Base-by-base conservation (phyloP, 2,888 invertebrate genomes). In the Entomobrya proxima region DNA sequence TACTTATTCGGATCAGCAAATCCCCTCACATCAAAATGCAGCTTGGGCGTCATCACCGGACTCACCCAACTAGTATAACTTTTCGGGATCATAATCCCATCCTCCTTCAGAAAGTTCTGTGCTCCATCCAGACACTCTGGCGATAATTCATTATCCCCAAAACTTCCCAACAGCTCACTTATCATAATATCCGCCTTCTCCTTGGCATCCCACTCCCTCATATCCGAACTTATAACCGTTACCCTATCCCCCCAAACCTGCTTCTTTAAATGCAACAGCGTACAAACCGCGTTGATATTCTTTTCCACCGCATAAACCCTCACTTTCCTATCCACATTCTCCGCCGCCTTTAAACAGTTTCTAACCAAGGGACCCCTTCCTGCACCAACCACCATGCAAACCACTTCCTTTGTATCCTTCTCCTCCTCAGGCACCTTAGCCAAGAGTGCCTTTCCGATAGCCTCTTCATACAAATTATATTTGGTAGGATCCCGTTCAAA, bases 401-500 rank as follows among this genome's bases (percentile, higher is more conserved):
- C 93, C 94, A 94, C 94, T 90, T 91, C 91, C 90, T 93, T 94
- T 1, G 93, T 93, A 13, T 91, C 91, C 50, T 92, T 92, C 40
- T 88, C 88, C 9, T 92, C 92, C n/a, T 92, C 91, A 35, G 92
- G 91, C 32, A 93, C 91, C 88, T 92, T 92, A 91, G 95, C 95
- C 74, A 94, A 91, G 44, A 98, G 93, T 9, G 97, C 98, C 91
- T 93, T 92, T 86, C 94, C 94, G 75, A 98, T 95, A 6, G 98
- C 98, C 87, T 94, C 93, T 92, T 98, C 95, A 91, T 98, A 98
- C 86, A 95, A 94, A 82, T 95, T 94, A 92, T 99, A 99, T 92
- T 99, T 99, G 2, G 98, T 94, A 13, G 98, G 97, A 93, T 99
- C 99, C 91, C 96, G 97, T 92, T 99, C 99, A 93, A 99, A 99